These are phyloP conservation scores for Pelvicachromis taeniatus DNA, from an alignment of 2,113 vertebrate genomes.

Conservation along the genomic window DNA sequence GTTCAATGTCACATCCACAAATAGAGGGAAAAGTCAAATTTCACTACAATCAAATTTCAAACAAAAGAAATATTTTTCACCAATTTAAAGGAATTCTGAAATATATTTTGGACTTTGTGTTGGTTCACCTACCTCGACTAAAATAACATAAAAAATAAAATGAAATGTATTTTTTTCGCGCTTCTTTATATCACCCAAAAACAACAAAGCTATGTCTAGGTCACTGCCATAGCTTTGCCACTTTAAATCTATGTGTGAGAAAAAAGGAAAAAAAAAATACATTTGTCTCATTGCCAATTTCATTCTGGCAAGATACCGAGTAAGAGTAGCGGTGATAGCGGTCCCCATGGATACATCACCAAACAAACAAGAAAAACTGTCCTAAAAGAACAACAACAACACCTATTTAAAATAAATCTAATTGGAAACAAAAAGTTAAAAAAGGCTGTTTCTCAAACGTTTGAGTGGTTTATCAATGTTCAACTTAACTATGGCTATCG, in stretches of 20 bases:
- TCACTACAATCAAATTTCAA: neutral
- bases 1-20: conserved; percentile 11
- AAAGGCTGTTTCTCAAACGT: neutral
- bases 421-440: neutral
- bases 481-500: neutral
- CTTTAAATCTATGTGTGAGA: neutral
- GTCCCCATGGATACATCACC: neutral
- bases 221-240: neutral
- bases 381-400: neutral
- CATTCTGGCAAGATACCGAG: neutral
- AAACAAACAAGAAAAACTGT: neutral
- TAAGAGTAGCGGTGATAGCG: neutral
- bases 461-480: conserved; percentile 9
- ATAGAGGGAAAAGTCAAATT: neutral
- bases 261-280: neutral
- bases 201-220: neutral
- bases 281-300: neutral
- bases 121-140: neutral
- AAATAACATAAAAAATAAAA: neutral
- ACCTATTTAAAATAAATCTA: neutral
- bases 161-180: neutral
- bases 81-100: neutral
- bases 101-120: neutral
- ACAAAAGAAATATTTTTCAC: neutral
- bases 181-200: neutral